Evolutionary conservation across 2,797 vertebrate species (phyloP).

Genomic region (Decapterus maruadsi): DNA sequence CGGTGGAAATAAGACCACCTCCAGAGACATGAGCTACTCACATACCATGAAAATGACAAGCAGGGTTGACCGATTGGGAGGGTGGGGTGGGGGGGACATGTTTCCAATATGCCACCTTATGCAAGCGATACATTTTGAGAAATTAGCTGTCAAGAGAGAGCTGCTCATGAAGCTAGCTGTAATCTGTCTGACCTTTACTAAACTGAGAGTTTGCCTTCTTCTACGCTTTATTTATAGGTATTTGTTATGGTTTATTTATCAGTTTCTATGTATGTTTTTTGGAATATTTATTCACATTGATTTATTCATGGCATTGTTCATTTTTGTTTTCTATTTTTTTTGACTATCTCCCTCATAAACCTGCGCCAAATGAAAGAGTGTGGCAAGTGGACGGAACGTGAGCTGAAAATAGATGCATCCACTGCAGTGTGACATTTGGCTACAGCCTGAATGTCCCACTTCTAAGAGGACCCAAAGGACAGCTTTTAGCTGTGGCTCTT

Average conservation of each 20-base stretch:
- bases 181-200: conserved; percentile 73
- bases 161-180: conserved; percentile 56
- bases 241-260: conserved; percentile 76
- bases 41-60: conserved; percentile 66
- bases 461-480: conserved; percentile 70
- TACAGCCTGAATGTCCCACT: conserved; percentile 66
- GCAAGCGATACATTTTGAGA: conserved; percentile 69
- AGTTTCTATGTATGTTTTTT: conserved; percentile 68
- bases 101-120: conserved; percentile 74
- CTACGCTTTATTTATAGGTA: conserved; percentile 62
- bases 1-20: conserved; percentile 55
- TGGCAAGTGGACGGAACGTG: conserved; percentile 54
- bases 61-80: conserved; percentile 59
- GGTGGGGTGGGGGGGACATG: conserved; percentile 40
- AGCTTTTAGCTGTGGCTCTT: conserved; percentile 69
- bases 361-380: conserved; percentile 41
- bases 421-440: conserved; percentile 79
- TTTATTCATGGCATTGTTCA: conserved; percentile 53
- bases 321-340: conserved; percentile 24
- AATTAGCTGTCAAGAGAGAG: conserved; percentile 74
- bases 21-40: conserved; percentile 49
- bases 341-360: conserved; percentile 57
- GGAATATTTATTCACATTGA: conserved; percentile 71
- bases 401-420: conserved; percentile 71
- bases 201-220: conserved; percentile 52